Conservation (phyloP, 2,113 vertebrate genomes). For the Bos indicus region DNA sequence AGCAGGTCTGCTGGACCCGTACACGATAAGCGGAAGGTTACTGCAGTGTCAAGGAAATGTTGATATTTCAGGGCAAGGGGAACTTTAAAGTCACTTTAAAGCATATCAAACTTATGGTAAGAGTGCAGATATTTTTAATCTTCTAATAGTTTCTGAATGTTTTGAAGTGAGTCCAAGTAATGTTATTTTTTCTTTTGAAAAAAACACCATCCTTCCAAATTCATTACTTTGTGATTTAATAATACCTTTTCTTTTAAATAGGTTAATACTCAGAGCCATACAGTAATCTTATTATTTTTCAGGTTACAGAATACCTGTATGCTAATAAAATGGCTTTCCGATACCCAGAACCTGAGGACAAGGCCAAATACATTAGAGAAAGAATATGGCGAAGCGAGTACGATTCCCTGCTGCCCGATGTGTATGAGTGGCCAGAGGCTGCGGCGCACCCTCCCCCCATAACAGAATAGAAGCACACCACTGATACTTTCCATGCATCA, state of each 20-base stretch:
- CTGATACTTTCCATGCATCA: conserved; percentile 45
- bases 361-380: conserved; percentile 84
- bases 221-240: not conserved
- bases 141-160: not conserved
- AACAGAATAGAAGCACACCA: conserved; percentile 37
- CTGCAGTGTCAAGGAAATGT: not conserved
- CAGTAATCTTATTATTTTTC: conserved; percentile 39
- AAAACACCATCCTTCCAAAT: not conserved
- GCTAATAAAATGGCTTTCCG: conserved; percentile 95
- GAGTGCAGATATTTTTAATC: not conserved
- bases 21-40: not conserved
- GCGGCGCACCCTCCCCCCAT: conserved; percentile 77
- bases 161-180: not conserved
- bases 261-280: not conserved
- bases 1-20: not conserved
- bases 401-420: conserved; percentile 93
- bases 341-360: conserved; percentile 94
- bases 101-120: not conserved
- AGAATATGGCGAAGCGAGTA: conserved; percentile 92
- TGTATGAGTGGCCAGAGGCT: conserved; percentile 93
- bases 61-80: not conserved
- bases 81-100: not conserved
- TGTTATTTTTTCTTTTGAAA: not conserved
- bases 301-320: conserved; percentile 94
- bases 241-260: not conserved